Evolutionary conservation across 2,888 invertebrate genomes (phyloP), one percentile per base, ranked within the genome.

Genomic region (Tetramorium bicarinatum): DNA sequence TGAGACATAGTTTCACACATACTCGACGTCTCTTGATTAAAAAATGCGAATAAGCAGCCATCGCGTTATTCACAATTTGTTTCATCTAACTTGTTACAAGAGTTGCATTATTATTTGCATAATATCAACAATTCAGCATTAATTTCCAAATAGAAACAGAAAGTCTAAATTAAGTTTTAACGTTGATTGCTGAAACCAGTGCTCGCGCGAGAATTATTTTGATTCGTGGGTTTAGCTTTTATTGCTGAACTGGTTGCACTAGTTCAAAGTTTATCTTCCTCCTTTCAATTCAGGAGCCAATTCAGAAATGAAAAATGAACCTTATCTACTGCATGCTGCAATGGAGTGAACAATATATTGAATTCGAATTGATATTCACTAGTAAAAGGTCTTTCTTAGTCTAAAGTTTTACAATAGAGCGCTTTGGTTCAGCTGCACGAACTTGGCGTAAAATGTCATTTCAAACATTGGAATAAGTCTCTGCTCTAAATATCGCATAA

Each of bases 311-410:
- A 11, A 44, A 44, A 44, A 44, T 8, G 2, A 11, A 44, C 44
- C 1, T 34, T 34, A 34, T 72, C 4, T 38, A 38, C 34, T 18
- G 13, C 25, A 13, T n/a, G n/a, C 11, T 34, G 34, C 11, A 18
- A 76, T 41, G 52, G 44, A 41, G 3, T 18, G 4, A 76, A 47
- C 15, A 44, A 38, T 61, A 0, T 3, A 56, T 72, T 7, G 7
- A 72, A 47, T 52, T 52, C 9, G 4, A 71, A 52, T 29, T 67
- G 6, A 67, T 34, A 69, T 69, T 54, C 13, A 2, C 7, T 71
- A 34, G 1, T 21, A 52, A 71, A 18, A 29, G 29, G 47, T 49
- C 9, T 21, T 21, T 54, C 15, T 71, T 54, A 38, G 21, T 3
- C 11, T 34, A 15, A 69, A 52, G 9, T 52, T 71, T 71, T 8